phyloP scores from a whole-genome alignment of 2,888 invertebrate genomes.

The Parnassius smintheus region DNA sequence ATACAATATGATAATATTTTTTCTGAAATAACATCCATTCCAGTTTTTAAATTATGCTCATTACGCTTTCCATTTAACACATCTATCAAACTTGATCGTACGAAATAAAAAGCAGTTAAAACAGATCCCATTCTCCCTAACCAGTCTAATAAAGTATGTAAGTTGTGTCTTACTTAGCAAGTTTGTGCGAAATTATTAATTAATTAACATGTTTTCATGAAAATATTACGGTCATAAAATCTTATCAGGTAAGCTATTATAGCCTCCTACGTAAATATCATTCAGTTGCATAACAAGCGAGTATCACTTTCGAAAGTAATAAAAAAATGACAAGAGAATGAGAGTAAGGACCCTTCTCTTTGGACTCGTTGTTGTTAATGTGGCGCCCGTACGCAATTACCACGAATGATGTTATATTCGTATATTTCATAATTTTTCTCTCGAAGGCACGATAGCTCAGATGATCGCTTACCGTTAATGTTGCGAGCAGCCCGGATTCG shows the following conservation, averaged over 20 bases:
- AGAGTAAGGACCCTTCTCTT: conserved; percentile 39
- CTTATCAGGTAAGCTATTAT: not conserved
- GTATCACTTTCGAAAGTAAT: conserved; percentile 73
- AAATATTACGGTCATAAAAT: not conserved
- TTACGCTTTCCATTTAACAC: conserved; percentile 10
- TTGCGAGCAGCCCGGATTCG: no score
- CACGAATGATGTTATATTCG: conserved; percentile 32
- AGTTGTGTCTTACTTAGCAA: conserved; percentile 16
- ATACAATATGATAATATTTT: not conserved
- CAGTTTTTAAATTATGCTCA: conserved; percentile 23
- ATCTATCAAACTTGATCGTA: conserved; percentile 22
- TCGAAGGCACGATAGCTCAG: no score
- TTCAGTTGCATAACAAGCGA: conserved; percentile 49
- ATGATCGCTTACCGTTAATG: no score
- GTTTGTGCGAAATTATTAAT: conserved; percentile 22
- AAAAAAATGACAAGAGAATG: conserved; percentile 42
- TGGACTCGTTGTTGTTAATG: conserved; percentile 27
- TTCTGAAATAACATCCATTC: conserved; percentile 21
- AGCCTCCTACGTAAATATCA: conserved; percentile 43
- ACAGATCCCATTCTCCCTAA: conserved; percentile 20
- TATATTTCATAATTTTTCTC: no score
- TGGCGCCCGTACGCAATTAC: conserved; percentile 33
- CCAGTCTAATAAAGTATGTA: conserved; percentile 22
- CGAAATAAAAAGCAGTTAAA: conserved; percentile 19
- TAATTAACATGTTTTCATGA: conserved; percentile 18